A percentile compares a stretch with the other conserved stretches of the same genome.
Conservation (phyloP, 2,113 vertebrate genomes). For the Chamaetylas fuelleborni region DNA sequence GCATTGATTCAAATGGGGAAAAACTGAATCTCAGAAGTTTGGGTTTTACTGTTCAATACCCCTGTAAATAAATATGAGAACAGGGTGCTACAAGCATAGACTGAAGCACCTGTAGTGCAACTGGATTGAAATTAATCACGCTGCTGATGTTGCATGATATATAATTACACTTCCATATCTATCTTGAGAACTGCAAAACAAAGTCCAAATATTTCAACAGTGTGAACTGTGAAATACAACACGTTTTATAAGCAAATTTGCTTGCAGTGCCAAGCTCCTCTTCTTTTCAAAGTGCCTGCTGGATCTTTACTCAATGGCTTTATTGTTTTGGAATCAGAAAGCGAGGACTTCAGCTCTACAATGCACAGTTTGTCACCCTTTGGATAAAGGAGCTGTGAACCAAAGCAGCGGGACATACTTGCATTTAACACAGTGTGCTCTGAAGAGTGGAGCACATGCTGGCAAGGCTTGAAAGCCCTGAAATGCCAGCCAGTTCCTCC, state of each 20-base stretch:
- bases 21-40: neutral
- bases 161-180: neutral
- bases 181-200: neutral
- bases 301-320: neutral
- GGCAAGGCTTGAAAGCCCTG: slow-evolving; percentile 15
- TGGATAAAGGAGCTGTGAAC: neutral
- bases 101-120: neutral
- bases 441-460: neutral
- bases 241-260: neutral
- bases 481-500: neutral
- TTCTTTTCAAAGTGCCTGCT: neutral
- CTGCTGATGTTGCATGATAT: neutral
- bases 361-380: slow-evolving; percentile 18
- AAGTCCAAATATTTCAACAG: neutral
- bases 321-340: slow-evolving; percentile 29
- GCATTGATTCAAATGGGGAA: neutral
- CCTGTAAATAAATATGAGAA: neutral
- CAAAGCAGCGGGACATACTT: neutral
- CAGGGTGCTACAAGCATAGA: neutral
- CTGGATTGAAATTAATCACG: neutral
- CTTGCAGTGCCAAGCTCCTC: neutral
- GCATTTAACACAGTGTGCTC: neutral
- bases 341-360: neutral
- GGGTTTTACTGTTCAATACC: neutral
- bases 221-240: neutral